Conservation (phyloP, 92 coral and sea anemone genomes). For the Paramuricea clavata region DNA sequence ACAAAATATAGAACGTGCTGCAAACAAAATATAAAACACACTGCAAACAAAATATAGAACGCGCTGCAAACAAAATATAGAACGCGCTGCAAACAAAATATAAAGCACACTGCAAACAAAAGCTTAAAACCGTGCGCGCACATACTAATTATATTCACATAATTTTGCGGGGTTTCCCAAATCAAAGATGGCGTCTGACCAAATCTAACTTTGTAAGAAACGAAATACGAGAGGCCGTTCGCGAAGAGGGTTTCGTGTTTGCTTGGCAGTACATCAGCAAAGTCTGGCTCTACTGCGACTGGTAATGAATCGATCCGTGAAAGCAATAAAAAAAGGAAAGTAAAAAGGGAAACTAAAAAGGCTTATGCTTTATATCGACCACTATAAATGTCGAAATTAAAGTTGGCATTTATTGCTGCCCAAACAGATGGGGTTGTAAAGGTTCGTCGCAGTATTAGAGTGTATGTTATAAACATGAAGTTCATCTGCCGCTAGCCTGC, state of each 20-base stretch:
- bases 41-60: too few relatives aligned
- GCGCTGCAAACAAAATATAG: too few relatives aligned
- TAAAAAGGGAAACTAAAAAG: conserved; percentile 1
- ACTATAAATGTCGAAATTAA: conserved; percentile 63
- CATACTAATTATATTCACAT: too few relatives aligned
- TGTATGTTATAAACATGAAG: conserved; percentile 55
- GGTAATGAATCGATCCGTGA: neutral
- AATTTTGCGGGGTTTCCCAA: too few relatives aligned
- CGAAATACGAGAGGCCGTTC: conserved; percentile 52
- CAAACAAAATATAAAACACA: too few relatives aligned
- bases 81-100: too few relatives aligned
- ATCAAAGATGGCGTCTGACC: conserved; percentile 9
- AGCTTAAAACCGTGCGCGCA: too few relatives aligned
- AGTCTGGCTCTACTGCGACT: neutral
- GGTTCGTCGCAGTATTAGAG: conserved; percentile 61
- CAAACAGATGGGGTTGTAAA: conserved; percentile 68
- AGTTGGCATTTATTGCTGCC: conserved; percentile 68
- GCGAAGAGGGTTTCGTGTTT: conserved; percentile 53
- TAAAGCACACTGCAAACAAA: too few relatives aligned
- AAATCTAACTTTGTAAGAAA: conserved; percentile 45
- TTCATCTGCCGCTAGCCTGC: too few relatives aligned
- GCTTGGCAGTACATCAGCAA: conserved; percentile 31
- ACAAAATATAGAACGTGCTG: too few relatives aligned
- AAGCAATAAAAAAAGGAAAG: neutral
- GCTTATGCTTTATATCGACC: neutral